Evolutionary conservation across 37 sponge, comb jelly and placozoan species (phyloP).

Genomic region (Tethya wilhelma): DNA sequence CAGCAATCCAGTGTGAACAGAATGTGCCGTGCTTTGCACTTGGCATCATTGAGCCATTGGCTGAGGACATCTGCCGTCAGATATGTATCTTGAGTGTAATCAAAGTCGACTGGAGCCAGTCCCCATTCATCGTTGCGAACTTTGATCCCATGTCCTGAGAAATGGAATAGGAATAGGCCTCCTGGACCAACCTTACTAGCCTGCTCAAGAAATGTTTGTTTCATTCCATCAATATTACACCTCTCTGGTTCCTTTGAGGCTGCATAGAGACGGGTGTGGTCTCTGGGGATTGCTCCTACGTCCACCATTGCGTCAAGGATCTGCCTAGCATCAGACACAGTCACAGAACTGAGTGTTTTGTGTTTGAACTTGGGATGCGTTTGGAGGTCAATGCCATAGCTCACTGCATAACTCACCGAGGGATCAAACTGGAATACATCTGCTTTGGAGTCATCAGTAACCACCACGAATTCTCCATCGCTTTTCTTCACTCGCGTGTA

Average conservation of each 20-base stretch:
- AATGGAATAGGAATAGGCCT: slow-evolving; percentile 67
- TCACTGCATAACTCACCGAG: slow-evolving; percentile 54
- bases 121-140: slow-evolving; percentile 45
- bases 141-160: slow-evolving; percentile 71
- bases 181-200: slow-evolving; percentile 53
- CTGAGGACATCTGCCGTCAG: slow-evolving; percentile 32
- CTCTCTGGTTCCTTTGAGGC: slow-evolving; percentile 13
- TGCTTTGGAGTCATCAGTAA: slow-evolving; percentile 25
- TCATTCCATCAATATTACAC: slow-evolving; percentile 58
- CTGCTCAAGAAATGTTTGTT: slow-evolving; percentile 30
- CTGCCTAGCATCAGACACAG: slow-evolving; percentile 29
- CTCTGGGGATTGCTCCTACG: slow-evolving; percentile 14
- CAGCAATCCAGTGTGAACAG: slow-evolving; percentile 67
- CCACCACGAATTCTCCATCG: slow-evolving; percentile 11
- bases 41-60: slow-evolving; percentile 29
- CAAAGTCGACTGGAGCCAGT: slow-evolving; percentile 66
- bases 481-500: background rate
- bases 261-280: slow-evolving; percentile 13
- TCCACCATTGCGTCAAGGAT: slow-evolving; percentile 15
- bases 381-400: slow-evolving; percentile 68
- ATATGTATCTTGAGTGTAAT: slow-evolving; percentile 23
- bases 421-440: slow-evolving; percentile 52
- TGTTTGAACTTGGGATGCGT: slow-evolving; percentile 27
- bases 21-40: slow-evolving; percentile 64
- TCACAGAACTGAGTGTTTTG: slow-evolving; percentile 19